Evolutionary conservation across 1,140 invertebrate genomes (phyloP), one percentile per base, ranked within the genome.

Genomic region (Atta texana): DNA sequence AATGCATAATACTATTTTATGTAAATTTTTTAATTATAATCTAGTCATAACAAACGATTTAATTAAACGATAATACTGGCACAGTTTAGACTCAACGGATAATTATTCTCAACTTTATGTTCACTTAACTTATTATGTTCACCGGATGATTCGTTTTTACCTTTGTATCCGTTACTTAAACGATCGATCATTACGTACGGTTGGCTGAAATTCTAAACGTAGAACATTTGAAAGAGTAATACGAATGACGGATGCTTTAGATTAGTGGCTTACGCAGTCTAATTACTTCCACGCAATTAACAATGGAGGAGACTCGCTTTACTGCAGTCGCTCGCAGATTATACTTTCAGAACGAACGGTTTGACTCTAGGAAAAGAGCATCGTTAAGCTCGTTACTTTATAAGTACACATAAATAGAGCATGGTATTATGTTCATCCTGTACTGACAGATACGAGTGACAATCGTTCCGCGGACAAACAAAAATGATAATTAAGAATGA

Each of bases 241-340:
- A 34, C 51, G 66, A 71, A 71, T 71, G 64, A 81, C 66, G 78
- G 21, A 72, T 69, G 78, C 59, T 18, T 44, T 59, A 59, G 53
- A 71, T 82, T 82, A 82, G 34, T 44, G 7, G 34, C 78, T 82
- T 59, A 72, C 53, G 55, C 66, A 59, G 51, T 82, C 78, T 82
- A 82, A 82, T 82, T 82, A 34, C 66, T 59, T 82, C 53, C 21
- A 72, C 10, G 66, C 51, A 59, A 72, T 82, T 82, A 82, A 72
- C 78, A 82, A 82, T 59, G 12, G 12, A 66, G 8, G 12, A 39
- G 16, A 7, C 44, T n/a, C 44, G 77, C 14, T 57, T 72, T 59
- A 12, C 53, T 72, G 16, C 34, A 71, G 14, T 81, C 64, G 31
- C 61, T 31, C 64, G 49, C n/a, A 18, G 2, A 53, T 81, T 68